Evolutionary conservation across 2,113 vertebrate genomes (phyloP), one percentile per base, ranked within the genome.

Genomic region (Tor tambroides): DNA sequence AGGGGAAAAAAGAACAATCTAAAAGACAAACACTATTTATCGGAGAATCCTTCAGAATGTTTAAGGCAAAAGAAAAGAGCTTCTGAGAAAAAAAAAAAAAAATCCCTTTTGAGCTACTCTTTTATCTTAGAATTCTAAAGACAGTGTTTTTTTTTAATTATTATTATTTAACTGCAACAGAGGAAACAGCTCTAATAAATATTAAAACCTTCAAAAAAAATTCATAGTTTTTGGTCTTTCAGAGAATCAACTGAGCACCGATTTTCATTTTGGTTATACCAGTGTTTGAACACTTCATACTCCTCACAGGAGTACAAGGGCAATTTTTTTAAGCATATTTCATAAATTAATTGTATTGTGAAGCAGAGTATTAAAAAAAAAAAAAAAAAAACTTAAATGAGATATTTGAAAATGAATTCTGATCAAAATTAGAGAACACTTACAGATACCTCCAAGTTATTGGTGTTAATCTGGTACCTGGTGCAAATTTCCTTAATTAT

Each of bases 1-100:
- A 41, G 12, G 49, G 21, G 76, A 80, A 23, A 80, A 71, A 54
- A 69, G 7, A 65, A 85, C 28, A 28, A 80, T 35, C 35, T 43
- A 75, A 63, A 85, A 46, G 49, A 46, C 30, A 79, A 56, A 80
- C 30, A 59, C 63, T 59, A 23, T 59, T 81, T 41, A 69, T 81
- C 17, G 12, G 10, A 84, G 43, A 56, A 74, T 28, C 21, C 67
- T 26, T 63, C 14, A 61, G 7, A 84, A 8, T 75, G 14, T 49
- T 75, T 28, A 41, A 76, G 26, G 35, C 61, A 63, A 49, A 65
- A 61, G 56, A 75, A 43, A 75, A 26, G 10, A 63, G 84, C 26
- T 9, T 0, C 6, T 63, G 23, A 63, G 35, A n/a, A n/a, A n/a
- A n/a, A n/a, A n/a, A n/a, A n/a, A 11, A 32, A 26, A 78, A 63